Evolutionary conservation across 2,888 invertebrate species (phyloP).

Genomic region (Aleiodes testaceus): DNA sequence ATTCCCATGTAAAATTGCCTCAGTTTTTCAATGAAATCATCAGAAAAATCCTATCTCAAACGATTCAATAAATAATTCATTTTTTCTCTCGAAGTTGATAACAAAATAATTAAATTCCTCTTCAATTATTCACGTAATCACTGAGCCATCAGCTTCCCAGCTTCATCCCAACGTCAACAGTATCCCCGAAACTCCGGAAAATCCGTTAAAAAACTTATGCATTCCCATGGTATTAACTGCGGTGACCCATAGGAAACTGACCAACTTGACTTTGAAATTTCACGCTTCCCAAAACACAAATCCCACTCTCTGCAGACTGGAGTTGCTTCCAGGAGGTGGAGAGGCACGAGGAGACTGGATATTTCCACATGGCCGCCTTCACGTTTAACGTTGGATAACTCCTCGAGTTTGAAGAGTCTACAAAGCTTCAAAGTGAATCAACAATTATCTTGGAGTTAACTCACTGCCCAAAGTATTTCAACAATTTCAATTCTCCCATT

Average conservation of each 20-base stretch:
- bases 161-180: neutral
- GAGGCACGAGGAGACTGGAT: neutral
- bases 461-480: slow-evolving; percentile 12
- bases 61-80: too few species aligned
- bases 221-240: slow-evolving; percentile 19
- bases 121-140: too few species aligned
- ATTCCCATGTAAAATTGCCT: too few species aligned
- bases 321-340: too few species aligned
- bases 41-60: too few species aligned
- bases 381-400: slow-evolving; percentile 27
- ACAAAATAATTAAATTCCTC: too few species aligned
- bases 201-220: neutral
- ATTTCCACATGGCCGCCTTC: slow-evolving; percentile 29
- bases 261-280: slow-evolving; percentile 25
- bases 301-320: neutral
- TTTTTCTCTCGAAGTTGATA: too few species aligned
- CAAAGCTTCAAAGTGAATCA: slow-evolving; percentile 30
- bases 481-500: slow-evolving; percentile 8
- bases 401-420: slow-evolving; percentile 25
- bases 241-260: slow-evolving; percentile 23
- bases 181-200: neutral
- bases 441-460: slow-evolving; percentile 27
- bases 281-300: slow-evolving; percentile 17
- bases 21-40: too few species aligned
- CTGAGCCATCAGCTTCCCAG: too few species aligned